Conservation (phyloP, 2,113 vertebrate genomes). For the Chloebia gouldiae region DNA sequence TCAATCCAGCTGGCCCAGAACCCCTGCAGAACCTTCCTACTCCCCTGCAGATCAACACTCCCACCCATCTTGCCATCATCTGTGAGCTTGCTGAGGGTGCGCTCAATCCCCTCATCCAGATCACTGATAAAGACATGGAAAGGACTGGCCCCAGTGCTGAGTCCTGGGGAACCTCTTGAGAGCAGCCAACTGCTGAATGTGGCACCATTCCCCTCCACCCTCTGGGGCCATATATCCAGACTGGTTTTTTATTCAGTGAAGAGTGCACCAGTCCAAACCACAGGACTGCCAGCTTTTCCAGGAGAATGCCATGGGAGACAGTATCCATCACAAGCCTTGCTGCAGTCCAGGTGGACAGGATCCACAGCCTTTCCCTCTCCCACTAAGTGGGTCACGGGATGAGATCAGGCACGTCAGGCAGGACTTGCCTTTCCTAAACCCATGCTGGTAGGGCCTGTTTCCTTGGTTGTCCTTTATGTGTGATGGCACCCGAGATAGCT, state of each 20-base stretch:
- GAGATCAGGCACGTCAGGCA: not conserved
- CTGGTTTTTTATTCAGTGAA: not conserved
- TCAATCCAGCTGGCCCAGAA: rapidly evolving
- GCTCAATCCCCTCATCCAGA: not conserved
- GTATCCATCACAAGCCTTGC: too few species aligned
- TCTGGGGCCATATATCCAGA: not conserved
- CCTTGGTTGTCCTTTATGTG: not conserved
- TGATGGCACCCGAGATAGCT: not conserved
- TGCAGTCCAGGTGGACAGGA: not conserved
- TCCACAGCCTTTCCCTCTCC: not conserved
- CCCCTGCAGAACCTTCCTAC: not conserved
- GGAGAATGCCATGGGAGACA: not conserved
- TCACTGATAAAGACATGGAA: rapidly evolving
- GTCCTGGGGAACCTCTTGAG: not conserved
- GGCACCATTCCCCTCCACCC: not conserved
- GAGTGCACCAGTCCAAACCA: not conserved
- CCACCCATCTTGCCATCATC: not conserved
- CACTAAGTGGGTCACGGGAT: not conserved
- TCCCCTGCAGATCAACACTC: not conserved
- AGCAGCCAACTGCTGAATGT: rapidly evolving
- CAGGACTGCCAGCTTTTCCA: not conserved
- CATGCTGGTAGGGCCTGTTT: not conserved
- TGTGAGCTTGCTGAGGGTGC: not conserved
- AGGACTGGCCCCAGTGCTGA: not conserved
- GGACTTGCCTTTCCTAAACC: not conserved